These are phyloP conservation scores for Argentina silus DNA, from an alignment of 2,797 vertebrate genomes.

Conservation along the genomic window DNA sequence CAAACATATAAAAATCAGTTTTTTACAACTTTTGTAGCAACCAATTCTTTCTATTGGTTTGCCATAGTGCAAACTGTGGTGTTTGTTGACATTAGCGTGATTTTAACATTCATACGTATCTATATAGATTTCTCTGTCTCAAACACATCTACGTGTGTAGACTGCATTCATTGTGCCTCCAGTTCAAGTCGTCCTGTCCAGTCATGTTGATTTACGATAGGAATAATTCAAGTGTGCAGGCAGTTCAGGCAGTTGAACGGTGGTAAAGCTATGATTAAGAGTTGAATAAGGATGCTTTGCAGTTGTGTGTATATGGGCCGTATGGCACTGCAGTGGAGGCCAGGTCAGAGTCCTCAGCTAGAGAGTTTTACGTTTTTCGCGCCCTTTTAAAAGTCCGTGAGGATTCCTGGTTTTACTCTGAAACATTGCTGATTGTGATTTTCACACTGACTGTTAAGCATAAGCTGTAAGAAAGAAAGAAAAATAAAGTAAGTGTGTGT, in stretches of 20 bases:
- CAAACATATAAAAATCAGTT: conserved; percentile 91
- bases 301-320: conserved; percentile 30
- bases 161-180: conserved; percentile 79
- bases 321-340: conserved; percentile 36
- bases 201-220: conserved; percentile 80
- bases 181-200: conserved; percentile 85
- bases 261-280: conserved; percentile 68
- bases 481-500: conserved; percentile 29
- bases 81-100: conserved; percentile 82
- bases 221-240: conserved; percentile 90
- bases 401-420: conserved; percentile 74
- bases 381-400: conserved; percentile 62
- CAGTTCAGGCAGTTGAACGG: conserved; percentile 73
- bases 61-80: conserved; percentile 91
- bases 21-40: conserved; percentile 93
- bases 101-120: conserved; percentile 69
- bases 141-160: conserved; percentile 72
- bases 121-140: conserved; percentile 68
- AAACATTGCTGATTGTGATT: conserved; percentile 63
- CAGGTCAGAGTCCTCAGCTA: conserved; percentile 41
- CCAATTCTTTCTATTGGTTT: conserved; percentile 89
- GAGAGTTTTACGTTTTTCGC: conserved; percentile 50
- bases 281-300: conserved; percentile 31
- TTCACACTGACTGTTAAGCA: conserved; percentile 58
- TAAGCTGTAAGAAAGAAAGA: conserved; percentile 58